Conservation (phyloP, 2,888 invertebrate species). For the Limenitis camilla region DNA sequence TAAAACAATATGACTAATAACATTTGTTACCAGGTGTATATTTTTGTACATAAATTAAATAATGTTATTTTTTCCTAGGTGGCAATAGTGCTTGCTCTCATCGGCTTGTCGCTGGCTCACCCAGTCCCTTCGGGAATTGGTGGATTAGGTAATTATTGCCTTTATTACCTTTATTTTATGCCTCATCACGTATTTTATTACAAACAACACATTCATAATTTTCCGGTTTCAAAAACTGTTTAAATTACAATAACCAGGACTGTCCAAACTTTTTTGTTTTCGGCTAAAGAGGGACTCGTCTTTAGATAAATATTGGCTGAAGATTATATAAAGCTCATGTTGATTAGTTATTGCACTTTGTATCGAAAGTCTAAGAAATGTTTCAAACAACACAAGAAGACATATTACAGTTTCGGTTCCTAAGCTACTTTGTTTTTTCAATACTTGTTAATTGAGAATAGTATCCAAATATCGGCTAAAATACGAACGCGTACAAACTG, state of each 20-base stretch:
- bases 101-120: slow-evolving; percentile 47
- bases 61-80: slow-evolving; percentile 37
- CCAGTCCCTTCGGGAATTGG: slow-evolving; percentile 35
- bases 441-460: neutral
- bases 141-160: slow-evolving; percentile 23
- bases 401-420: no score
- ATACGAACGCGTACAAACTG: slow-evolving; percentile 14
- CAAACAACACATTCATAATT: no score
- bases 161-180: neutral
- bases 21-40: neutral
- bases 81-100: slow-evolving; percentile 53
- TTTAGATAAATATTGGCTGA: no score
- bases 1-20: neutral
- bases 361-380: no score
- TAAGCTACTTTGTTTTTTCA: no score
- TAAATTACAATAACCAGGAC: slow-evolving; percentile 41
- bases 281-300: no score
- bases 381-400: no score
- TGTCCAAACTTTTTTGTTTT: slow-evolving; percentile 44
- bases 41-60: neutral
- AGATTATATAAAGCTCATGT: no score
- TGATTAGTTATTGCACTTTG: no score
- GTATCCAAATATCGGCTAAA: neutral
- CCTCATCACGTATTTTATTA: neutral
- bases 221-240: no score